Evolutionary conservation across 2,113 vertebrate species (phyloP).

Genomic region (Melanocharis versteri): DNA sequence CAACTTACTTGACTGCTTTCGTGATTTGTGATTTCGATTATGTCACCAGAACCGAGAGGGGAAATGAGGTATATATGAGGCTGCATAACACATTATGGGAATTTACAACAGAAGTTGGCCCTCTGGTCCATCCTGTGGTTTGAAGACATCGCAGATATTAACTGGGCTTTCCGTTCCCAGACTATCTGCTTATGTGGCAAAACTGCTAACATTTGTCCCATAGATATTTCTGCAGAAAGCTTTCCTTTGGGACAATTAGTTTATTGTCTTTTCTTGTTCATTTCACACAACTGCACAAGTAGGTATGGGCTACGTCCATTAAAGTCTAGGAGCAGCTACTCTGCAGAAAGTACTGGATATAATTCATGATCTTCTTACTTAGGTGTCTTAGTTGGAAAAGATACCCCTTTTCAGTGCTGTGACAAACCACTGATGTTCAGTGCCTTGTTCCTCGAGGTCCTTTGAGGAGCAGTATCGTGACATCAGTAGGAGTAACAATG

Average conservation of each 20-base stretch:
- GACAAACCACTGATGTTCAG: background rate
- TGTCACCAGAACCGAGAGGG: slow-evolving; percentile 65
- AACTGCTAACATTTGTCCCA: background rate
- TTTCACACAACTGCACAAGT: background rate
- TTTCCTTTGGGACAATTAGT: background rate
- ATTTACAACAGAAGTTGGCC: background rate
- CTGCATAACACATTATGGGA: background rate
- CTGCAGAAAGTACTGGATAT: background rate
- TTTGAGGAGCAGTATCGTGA: background rate
- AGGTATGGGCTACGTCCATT: background rate
- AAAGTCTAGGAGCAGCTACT: background rate
- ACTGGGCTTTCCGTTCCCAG: background rate
- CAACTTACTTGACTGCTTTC: slow-evolving; percentile 79
- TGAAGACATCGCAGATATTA: background rate
- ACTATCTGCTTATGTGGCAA: background rate
- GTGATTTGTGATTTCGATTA: slow-evolving; percentile 73
- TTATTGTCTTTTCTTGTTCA: background rate
- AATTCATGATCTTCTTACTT: background rate
- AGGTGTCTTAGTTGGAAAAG: background rate
- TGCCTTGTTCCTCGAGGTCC: background rate
- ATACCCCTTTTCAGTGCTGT: background rate
- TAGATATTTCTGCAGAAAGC: background rate
- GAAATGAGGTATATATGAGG: slow-evolving; percentile 71
- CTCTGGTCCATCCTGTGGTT: background rate
- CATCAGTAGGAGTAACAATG: background rate